phyloP scores from a whole-genome alignment of 1,140 invertebrate species.

The Dinoponera quadriceps region DNA sequence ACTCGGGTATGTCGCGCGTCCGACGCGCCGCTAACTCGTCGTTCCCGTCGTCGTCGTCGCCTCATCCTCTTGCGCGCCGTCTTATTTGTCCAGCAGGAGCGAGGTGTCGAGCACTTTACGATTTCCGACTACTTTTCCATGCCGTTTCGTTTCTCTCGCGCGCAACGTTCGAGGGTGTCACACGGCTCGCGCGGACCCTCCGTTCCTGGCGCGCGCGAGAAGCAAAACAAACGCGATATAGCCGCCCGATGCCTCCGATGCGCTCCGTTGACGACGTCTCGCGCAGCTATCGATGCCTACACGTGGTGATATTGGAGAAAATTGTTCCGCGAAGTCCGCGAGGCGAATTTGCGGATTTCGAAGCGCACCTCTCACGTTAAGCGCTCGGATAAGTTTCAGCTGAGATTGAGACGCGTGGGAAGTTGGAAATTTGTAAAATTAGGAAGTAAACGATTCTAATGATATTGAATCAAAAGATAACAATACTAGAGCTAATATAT shows the following conservation, averaged over 20 bases:
- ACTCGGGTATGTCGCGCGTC: constrained; percentile 50
- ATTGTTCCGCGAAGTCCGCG: not conserved
- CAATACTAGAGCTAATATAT: no score
- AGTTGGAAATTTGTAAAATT: no score
- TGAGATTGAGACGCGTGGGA: no score
- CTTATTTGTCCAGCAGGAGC: constrained; percentile 84
- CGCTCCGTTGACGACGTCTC: not conserved
- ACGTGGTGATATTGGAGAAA: not conserved
- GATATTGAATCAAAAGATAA: no score
- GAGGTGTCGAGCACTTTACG: constrained; percentile 84
- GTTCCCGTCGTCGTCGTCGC: constrained; percentile 63
- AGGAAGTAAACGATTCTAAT: no score
- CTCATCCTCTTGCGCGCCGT: constrained; percentile 71
- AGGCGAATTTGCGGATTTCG: not conserved
- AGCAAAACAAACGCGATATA: constrained; percentile 40
- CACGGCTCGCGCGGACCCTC: not conserved
- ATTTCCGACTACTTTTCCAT: constrained; percentile 82
- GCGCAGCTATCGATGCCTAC: not conserved
- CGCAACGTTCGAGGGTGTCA: constrained; percentile 2
- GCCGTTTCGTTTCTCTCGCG: constrained; percentile 66
- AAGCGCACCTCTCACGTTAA: not conserved
- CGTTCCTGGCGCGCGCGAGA: constrained; percentile 3
- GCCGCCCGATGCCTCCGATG: not conserved
- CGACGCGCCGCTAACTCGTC: constrained; percentile 18
- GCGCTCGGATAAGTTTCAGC: no score